A percentile compares a stretch with the other conserved stretches of the same genome.
Conservation (phyloP, 1,140 invertebrate species). For the Spodoptera frugiperda region DNA sequence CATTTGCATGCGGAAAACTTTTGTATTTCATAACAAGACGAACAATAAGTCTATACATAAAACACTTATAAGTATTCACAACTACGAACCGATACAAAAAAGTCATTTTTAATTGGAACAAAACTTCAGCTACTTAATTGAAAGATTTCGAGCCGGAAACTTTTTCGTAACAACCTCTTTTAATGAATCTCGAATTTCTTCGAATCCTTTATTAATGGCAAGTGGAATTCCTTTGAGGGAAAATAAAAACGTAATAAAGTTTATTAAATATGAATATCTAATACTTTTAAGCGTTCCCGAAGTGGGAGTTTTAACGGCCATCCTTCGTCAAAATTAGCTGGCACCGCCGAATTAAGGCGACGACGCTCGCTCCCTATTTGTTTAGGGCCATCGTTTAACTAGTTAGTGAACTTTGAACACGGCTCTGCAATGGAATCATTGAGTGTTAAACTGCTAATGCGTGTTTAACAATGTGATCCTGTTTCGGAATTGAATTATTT, state of each 20-base stretch:
- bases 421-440: conserved; percentile 33
- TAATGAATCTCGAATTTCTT: conserved; percentile 29
- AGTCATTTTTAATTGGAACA: conserved; percentile 15
- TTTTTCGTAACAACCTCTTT: conserved; percentile 20
- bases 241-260: conserved; percentile 28
- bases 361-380: conserved; percentile 55
- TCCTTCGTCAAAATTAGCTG: conserved; percentile 52
- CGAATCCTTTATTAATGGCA: conserved; percentile 23
- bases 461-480: conserved; percentile 28
- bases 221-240: conserved; percentile 7
- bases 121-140: conserved; percentile 11
- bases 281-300: conserved; percentile 32
- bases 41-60: not conserved
- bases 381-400: conserved; percentile 61
- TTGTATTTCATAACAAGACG: conserved; percentile 28
- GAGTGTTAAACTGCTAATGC: conserved; percentile 33
- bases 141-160: not conserved
- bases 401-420: conserved; percentile 51
- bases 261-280: conserved; percentile 34
- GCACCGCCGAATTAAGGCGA: conserved; percentile 36
- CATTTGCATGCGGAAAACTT: conserved; percentile 37
- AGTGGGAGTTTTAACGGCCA: conserved; percentile 49
- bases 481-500: conserved; percentile 4
- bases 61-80: not conserved
- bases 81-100: conserved; percentile 3